These are phyloP conservation scores for Potorous gilbertii DNA, from an alignment of 2,797 vertebrate genomes.

Conservation along the genomic window DNA sequence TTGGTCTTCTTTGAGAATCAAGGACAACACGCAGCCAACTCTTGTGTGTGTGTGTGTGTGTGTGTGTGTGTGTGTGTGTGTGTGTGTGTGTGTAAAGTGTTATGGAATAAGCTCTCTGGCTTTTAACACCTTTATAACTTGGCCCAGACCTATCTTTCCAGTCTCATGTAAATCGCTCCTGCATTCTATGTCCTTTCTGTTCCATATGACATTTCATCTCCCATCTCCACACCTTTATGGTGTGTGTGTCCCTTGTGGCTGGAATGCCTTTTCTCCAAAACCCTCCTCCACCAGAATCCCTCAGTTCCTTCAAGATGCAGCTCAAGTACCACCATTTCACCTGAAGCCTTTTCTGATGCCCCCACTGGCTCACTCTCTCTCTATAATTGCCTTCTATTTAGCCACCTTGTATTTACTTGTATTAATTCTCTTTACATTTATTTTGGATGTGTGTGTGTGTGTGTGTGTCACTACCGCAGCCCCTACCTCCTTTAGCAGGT, in stretches of 20 bases:
- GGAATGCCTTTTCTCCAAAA: not conserved
- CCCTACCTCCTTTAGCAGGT: not conserved
- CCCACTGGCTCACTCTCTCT: not conserved
- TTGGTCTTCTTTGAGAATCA: no score
- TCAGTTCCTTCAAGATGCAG: not conserved
- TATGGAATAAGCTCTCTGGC: not conserved
- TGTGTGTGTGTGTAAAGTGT: no score
- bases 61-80: no score
- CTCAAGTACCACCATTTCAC: not conserved
- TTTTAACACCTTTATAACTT: not conserved
- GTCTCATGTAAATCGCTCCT: not conserved
- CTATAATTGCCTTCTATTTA: not conserved
- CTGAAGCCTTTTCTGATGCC: not conserved
- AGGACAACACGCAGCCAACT: no score
- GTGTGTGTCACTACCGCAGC: no score
- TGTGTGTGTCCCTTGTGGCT: not conserved
- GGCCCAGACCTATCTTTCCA: not conserved
- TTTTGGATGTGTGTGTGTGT: no score
- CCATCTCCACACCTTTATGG: fast-evolving
- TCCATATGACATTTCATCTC: not conserved
- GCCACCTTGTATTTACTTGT: not conserved
- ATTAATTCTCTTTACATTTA: not conserved
- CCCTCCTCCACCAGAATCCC: not conserved
- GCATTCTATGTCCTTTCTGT: not conserved
- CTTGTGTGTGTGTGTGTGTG: no score